Percentiles rank a stretch among this genome's conserved stretches.
Conservation (phyloP, 2,888 invertebrate genomes). For the Linnaemya tessellans region DNA sequence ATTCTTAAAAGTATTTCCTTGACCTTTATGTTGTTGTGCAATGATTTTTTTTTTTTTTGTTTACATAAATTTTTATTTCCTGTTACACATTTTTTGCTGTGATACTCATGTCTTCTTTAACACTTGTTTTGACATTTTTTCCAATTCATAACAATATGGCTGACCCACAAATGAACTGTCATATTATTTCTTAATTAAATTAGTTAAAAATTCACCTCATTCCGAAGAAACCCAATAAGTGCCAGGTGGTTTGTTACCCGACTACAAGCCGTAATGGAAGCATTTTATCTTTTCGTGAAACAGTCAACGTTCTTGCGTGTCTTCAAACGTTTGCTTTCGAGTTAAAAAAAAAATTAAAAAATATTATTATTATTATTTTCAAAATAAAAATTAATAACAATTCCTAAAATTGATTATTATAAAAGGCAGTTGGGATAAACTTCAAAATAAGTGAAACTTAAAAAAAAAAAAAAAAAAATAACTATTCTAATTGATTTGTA, state of each 20-base stretch:
- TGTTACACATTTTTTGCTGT: constrained; percentile 2
- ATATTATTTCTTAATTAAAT: constrained; percentile 72
- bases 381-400: neutral
- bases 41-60: neutral
- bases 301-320: constrained; percentile 73
- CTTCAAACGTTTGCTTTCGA: constrained; percentile 50
- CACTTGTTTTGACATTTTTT: constrained; percentile 12
- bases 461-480: neutral
- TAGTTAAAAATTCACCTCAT: constrained; percentile 70
- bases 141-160: constrained; percentile 33
- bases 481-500: neutral
- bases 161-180: constrained; percentile 56
- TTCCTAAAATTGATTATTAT: no score
- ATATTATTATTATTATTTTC: constrained; percentile 14
- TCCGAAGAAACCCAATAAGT: constrained; percentile 73
- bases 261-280: constrained; percentile 71
- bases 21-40: neutral
- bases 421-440: no score
- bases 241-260: constrained; percentile 68
- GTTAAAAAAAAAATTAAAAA: neutral
- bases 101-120: neutral
- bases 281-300: constrained; percentile 50
- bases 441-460: neutral
- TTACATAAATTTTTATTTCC: constrained; percentile 22
- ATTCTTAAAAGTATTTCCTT: constrained; percentile 7